Base-by-base conservation (phyloP, 2,888 invertebrate species). In the Steinernema scapterisci region DNA sequence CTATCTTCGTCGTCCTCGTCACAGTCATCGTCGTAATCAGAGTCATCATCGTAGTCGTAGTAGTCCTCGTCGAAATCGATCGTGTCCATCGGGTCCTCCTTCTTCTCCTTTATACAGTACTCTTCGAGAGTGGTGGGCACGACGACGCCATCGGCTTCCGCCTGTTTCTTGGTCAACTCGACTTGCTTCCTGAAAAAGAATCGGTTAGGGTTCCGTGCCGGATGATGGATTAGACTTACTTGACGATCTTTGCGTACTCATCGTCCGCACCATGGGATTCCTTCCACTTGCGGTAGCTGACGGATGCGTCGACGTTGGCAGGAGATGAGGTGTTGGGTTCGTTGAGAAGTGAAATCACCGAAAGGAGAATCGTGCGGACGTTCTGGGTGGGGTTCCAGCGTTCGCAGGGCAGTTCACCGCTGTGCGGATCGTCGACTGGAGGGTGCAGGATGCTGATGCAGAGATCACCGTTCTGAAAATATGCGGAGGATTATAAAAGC, bases 331-430 rank as follows among this genome's bases (percentile, higher is more conserved):
- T 97, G 91, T 97, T 97, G 81, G 97, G 97, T 90, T 97, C 97
- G 90, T 97, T 97, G 87, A 97, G 91, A 81, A 97, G 91, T 21
- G 97, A 97, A 88, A 97, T 97, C 84, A 97, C 97, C 79, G 96
- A 96, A 77, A 97, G 91, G 81, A 97, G 91, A 87, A 97, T 95
- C 73, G 97, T 97, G 89, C 80, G 31, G 79, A 97, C 97, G 88
- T 95, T 97, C 90, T 97, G 97, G 83, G 97, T 97, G 73, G 97
- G 97, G 91, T 97, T 97, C 97, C 97, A 97, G 89, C 97, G 93
- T 90, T 97, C 97, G 90, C 96, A 97, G 0, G 97, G 95, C 86
- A 97, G 90, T 89, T 97, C 97, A 31, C 97, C 97, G 85, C 95
- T 95, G 88, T 97, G 97, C 45, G 97, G 97, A 90, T 97, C 97